phyloP scores from a whole-genome alignment of 2,888 invertebrate species.

The Epinotia demarniana region DNA sequence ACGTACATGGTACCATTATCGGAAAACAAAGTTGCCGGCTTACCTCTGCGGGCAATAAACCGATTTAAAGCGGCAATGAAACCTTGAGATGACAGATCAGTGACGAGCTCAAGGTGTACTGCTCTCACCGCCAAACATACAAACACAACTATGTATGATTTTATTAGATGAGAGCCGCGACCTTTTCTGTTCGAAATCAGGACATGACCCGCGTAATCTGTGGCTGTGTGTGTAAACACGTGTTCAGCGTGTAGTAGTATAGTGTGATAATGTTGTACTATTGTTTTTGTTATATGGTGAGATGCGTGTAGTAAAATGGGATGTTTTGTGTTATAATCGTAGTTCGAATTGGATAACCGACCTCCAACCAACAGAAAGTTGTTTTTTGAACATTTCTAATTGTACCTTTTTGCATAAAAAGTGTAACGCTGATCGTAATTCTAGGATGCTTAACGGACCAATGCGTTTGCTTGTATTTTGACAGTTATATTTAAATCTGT shows the following conservation, averaged over 20 bases:
- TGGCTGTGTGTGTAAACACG: too few relatives aligned
- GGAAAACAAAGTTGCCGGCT: too few relatives aligned
- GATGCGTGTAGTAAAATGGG: constrained; percentile 25
- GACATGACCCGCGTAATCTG: too few relatives aligned
- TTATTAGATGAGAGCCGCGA: too few relatives aligned
- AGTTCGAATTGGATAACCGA: constrained; percentile 39
- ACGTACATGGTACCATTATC: too few relatives aligned
- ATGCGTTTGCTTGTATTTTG: constrained; percentile 12
- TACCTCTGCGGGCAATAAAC: too few relatives aligned
- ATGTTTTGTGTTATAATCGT: constrained; percentile 28
- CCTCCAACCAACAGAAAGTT: constrained; percentile 37
- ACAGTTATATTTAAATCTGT: constrained; percentile 30
- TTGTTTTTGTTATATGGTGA: constrained; percentile 31
- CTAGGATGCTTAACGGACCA: constrained; percentile 10
- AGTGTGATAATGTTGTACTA: constrained; percentile 39
- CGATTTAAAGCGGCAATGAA: too few relatives aligned
- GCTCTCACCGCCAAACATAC: too few relatives aligned
- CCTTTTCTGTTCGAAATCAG: too few relatives aligned
- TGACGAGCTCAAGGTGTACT: too few relatives aligned
- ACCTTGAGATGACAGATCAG: too few relatives aligned
- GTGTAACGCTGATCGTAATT: constrained; percentile 26
- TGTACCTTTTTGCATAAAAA: constrained; percentile 34
- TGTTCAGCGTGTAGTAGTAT: constrained; percentile 27
- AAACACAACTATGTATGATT: too few relatives aligned
- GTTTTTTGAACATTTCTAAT: constrained; percentile 16